Evolutionary conservation across 2,797 vertebrate species (phyloP), one percentile per base, ranked within the genome.

Genomic region (Bufotes viridis): DNA sequence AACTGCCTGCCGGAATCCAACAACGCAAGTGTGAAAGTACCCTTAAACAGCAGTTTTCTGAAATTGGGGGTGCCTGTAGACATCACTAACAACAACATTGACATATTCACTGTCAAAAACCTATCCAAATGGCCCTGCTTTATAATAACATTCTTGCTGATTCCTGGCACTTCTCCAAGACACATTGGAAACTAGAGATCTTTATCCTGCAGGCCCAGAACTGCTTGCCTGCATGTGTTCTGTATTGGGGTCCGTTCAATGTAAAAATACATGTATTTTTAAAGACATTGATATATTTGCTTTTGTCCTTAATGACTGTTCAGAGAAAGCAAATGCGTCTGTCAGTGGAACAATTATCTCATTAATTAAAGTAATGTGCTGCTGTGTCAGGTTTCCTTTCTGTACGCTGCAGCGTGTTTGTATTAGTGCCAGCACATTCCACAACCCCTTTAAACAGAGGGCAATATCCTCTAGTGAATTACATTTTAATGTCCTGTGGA

Each of bases 331-430:
- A 84, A 92, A 51, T 80, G 85, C 84, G 79, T 67, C 12, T 87
- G 86, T 49, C 81, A 90, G 90, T 82, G 79, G 92, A 93, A 91
- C 90, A 93, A 92, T 91, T 92, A 87, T 82, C 42, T 92, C 58
- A 85, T 88, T 88, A 72, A 88, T 89, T 34, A 60, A 85, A 81
- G 69, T 24, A 82, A 78, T 82, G 49, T 18, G 4, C 51, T 69
- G 67, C 78, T 89, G 78, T 69, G 58, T 89, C 70, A 78, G 67
- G 79, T 86, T 86, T 84, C 74, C 75, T 76, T 76, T 87, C 57
- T 14, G 17, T 88, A 65, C 14, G 57, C 67, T 76, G n/a, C n/a
- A 76, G 67, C n/a, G 11, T 82, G 70, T 51, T 51, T 89, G 79
- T 78, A 78, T 78, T 60, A 11, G 55, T 89, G 83, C 57, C 88